Evolutionary conservation across 2,113 vertebrate genomes (phyloP).

Genomic region (Psittacus erithacus): DNA sequence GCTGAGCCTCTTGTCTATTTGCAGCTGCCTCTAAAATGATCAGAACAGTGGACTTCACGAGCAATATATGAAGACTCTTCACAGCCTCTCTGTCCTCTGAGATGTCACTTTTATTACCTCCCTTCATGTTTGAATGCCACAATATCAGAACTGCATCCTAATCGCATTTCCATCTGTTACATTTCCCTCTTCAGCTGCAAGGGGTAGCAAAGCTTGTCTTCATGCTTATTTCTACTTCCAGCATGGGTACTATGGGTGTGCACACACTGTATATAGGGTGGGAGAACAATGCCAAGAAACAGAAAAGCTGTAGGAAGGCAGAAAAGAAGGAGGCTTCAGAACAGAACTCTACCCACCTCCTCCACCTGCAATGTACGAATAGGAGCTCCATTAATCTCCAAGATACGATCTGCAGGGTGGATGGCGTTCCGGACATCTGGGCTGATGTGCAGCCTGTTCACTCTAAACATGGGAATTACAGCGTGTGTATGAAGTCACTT

Average conservation of each 20-base stretch:
- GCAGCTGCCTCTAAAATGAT: not conserved
- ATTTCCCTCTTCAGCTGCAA: not conserved
- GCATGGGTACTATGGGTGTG: not conserved
- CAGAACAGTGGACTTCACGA: not conserved
- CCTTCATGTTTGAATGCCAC: not conserved
- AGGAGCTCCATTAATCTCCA: slow-evolving; percentile 94
- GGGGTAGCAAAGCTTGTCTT: not conserved
- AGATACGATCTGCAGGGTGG: slow-evolving; percentile 92
- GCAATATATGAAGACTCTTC: not conserved
- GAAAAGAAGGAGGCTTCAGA: not conserved
- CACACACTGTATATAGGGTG: not conserved
- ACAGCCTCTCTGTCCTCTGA: not conserved
- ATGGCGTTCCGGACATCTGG: slow-evolving; percentile 91
- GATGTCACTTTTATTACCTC: not conserved
- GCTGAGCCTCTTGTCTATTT: not conserved
- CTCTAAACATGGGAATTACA: slow-evolving; percentile 73
- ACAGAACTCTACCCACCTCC: slow-evolving; percentile 80
- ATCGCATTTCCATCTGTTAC: not conserved
- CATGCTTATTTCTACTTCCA: not conserved
- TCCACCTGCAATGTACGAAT: slow-evolving; percentile 85
- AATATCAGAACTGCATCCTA: not conserved
- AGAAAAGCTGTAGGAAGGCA: not conserved
- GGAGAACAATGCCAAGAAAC: not conserved
- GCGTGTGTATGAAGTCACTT: not conserved
- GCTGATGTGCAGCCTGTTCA: slow-evolving; percentile 91